Evolutionary conservation across 2,797 vertebrate species (phyloP), one percentile per base, ranked within the genome.

Genomic region (Falco peregrinus): DNA sequence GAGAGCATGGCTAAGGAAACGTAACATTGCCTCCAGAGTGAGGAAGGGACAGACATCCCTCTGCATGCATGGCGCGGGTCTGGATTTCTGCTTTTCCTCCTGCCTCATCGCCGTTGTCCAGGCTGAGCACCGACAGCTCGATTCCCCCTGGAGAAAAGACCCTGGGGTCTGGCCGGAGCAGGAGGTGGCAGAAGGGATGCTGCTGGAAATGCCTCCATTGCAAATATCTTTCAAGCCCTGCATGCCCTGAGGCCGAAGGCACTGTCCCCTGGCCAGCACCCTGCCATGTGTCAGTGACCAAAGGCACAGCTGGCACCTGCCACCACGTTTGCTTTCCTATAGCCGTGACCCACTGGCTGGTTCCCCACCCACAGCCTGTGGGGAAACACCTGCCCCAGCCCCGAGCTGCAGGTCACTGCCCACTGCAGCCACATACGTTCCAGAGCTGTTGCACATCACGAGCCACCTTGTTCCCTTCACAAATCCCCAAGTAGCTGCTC

Each of bases 11-110:
- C 61, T 16, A 35, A 37, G 84, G 91, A 80, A 61, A 53, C 28
- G 75, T 86, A 69, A 21, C 1, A 0, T 24, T 70, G 56, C 37
- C 83, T 69, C 41, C 35, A 35, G 70, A 69, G n/a, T 0, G 28
- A 57, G 33, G 31, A 25, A 79, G 56, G 54, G 63, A 59, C 14
- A 29, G 26, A 18, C 17, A 29, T n/a, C 47, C 37, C 63, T 79
- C 16, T 0, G 1, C 73, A 60, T 7, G 19, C 35, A 18, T 1
- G 6, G 0, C 7, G 6, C 0, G 0, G 5, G 9, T 19, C 28
- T 31, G 31, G 37, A 31, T 43, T 21, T 29, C 87, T 86, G 76
- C 77, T 82, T 51, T 48, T 51, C 41, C 37, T 56, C 33, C 63
- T 35, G 45, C 57, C 39, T 41, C 56, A 11, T 15, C 22, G 10